Conservation (phyloP, 2,888 invertebrate species). For the Amorpha juglandis region DNA sequence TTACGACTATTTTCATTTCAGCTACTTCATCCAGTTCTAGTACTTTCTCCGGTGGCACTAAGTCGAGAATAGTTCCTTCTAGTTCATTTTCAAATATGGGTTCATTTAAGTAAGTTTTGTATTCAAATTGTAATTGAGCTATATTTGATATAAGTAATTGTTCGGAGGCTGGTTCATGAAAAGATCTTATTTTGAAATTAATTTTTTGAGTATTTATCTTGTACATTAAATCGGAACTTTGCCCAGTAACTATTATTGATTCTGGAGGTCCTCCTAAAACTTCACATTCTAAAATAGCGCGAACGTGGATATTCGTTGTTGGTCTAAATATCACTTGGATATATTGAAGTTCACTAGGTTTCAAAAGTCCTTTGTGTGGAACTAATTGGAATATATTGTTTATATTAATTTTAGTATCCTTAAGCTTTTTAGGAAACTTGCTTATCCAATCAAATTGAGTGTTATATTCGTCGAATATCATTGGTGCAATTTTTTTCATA, state of each 20-base stretch:
- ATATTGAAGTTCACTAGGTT: constrained; percentile 78
- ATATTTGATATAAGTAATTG: constrained; percentile 74
- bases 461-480: constrained; percentile 58
- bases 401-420: constrained; percentile 47
- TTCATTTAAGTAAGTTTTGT: constrained; percentile 66
- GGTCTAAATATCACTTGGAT: constrained; percentile 79
- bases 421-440: constrained; percentile 57
- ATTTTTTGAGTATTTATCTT: constrained; percentile 68
- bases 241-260: constrained; percentile 74
- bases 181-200: constrained; percentile 76
- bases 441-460: constrained; percentile 62
- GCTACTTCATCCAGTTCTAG: constrained; percentile 69
- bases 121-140: constrained; percentile 75
- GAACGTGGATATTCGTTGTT: constrained; percentile 66
- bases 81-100: constrained; percentile 61
- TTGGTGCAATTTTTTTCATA: constrained; percentile 60
- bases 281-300: constrained; percentile 77
- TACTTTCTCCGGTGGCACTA: constrained; percentile 69
- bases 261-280: constrained; percentile 85
- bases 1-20: constrained; percentile 73
- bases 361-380: constrained; percentile 78
- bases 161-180: constrained; percentile 69
- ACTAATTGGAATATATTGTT: constrained; percentile 72
- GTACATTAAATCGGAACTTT: constrained; percentile 80
- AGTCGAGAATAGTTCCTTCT: constrained; percentile 70